Evolutionary conservation across 2,888 invertebrate species (phyloP), one percentile per base, ranked within the genome.

Genomic region (Lasioglossum morio): DNA sequence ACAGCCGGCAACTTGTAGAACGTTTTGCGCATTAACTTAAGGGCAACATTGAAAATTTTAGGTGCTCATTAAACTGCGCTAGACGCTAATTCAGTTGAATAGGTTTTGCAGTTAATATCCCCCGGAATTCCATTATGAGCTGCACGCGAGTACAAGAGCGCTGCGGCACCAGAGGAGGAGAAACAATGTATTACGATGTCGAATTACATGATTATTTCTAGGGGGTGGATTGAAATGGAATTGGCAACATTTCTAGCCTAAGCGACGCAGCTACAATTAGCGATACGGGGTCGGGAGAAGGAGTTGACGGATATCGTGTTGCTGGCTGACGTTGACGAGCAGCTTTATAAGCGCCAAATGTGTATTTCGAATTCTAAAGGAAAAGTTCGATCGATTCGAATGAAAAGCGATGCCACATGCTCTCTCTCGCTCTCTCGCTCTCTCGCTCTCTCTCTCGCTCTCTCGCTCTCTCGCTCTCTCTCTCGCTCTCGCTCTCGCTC

Each of bases 351-450:
- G 66, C 77, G 73, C 75, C 72, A 57, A 81, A 76, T 57, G 75
- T 84, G 72, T 72, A 81, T 72, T 78, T 48, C 76, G 70, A 78
- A 77, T 85, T 79, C 72, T 78, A 43, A 57, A 40, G 63, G 72
- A 53, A 34, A 37, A 81, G 74, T 60, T 79, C 70, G 76, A 84
- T 81, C 76, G 78, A 79, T 78, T 78, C 34, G 19, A 19, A 46
- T 66, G 76, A 81, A 81, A 85, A 73, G 74, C 75, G 46, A 66
- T 30, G 63, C 57, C 43, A 46, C 60, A 34, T 30, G 37, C 57
- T 2, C 48, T 16, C 16, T 46, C 60, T 74, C 60, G 5, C 48
- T 7, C 19, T 48, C 0, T 5, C 48, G 2, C 30, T 8, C 34
- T 30, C 16, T 16, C n/a, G n/a, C n/a, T n/a, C n/a, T n/a, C n/a